Percentiles rank a stretch among this genome's conserved stretches.
Conservation (phyloP, 2,113 vertebrate genomes). For the Eubucco bourcierii region DNA sequence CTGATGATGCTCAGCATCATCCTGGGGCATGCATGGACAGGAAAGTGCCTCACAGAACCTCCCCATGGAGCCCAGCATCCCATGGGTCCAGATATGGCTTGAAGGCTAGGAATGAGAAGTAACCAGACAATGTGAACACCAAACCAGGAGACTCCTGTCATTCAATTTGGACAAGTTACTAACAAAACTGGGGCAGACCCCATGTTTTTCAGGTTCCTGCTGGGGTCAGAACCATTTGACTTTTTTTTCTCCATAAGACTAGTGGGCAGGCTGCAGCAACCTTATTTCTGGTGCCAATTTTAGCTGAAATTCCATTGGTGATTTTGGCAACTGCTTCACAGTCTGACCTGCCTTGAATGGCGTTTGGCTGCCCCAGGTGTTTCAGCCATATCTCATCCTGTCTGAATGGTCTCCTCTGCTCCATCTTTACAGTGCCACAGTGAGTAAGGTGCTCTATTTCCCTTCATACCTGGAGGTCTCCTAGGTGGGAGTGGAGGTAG, state of each 20-base stretch:
- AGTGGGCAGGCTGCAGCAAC: not conserved
- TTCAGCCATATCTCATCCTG: not conserved
- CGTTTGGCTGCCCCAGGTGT: not conserved
- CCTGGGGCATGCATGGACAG: rapidly evolving
- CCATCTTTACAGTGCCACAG: not conserved
- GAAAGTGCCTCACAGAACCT: not conserved
- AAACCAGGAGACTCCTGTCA: not conserved
- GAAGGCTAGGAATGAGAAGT: not conserved
- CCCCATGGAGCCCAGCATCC: not conserved
- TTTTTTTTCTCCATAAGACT: not conserved
- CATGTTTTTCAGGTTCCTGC: not conserved
- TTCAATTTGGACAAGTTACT: not conserved
- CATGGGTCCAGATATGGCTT: not conserved
- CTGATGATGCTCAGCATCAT: not conserved
- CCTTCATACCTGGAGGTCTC: not conserved
- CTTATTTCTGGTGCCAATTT: not conserved
- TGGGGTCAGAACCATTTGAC: not conserved
- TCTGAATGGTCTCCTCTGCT: not conserved
- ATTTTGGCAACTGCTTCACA: not conserved
- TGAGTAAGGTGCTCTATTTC: not conserved
- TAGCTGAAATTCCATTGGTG: not conserved
- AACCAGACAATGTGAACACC: not conserved
- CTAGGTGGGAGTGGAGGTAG: not conserved
- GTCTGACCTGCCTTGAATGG: not conserved
- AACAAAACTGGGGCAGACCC: not conserved